A percentile compares a stretch with the other conserved stretches of the same genome.
Evolutionary conservation across 2,113 vertebrate genomes (phyloP).

Genomic region (Notechis scutatus): DNA sequence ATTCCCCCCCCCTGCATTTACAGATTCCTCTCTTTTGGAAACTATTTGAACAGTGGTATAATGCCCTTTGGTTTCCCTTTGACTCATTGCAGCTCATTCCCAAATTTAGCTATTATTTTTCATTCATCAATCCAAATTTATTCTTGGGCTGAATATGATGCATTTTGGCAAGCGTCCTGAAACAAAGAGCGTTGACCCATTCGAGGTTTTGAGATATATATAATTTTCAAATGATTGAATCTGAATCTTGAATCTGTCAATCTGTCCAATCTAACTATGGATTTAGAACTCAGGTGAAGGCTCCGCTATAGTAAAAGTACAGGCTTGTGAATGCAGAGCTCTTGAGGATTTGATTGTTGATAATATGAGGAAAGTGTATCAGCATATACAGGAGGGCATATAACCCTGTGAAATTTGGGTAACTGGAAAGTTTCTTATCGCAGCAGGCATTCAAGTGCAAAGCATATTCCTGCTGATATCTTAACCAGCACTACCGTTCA

Average conservation of each 20-base stretch:
- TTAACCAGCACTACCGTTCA: neutral
- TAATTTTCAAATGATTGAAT: accelerated
- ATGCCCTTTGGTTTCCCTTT: neutral
- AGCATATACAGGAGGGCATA: neutral
- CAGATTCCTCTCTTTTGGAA: neutral
- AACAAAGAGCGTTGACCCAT: neutral
- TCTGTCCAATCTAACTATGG: neutral
- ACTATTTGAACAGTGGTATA: neutral
- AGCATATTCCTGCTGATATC: neutral
- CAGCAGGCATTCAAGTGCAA: neutral
- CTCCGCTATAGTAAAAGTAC: neutral
- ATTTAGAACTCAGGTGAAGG: neutral
- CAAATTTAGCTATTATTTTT: neutral
- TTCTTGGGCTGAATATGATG: neutral
- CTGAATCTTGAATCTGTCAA: neutral
- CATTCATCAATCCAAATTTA: neutral
- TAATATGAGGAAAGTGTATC: neutral
- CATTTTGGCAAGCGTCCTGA: constrained; percentile 1
- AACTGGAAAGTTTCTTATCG: neutral
- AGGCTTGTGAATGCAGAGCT: neutral
- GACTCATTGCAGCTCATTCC: constrained; percentile 16
- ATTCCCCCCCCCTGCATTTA: neutral
- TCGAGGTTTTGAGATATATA: accelerated
- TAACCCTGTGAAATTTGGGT: neutral
- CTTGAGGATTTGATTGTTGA: neutral